Evolutionary conservation across 2,888 invertebrate genomes (phyloP).

Genomic region (Lamproptera curius): DNA sequence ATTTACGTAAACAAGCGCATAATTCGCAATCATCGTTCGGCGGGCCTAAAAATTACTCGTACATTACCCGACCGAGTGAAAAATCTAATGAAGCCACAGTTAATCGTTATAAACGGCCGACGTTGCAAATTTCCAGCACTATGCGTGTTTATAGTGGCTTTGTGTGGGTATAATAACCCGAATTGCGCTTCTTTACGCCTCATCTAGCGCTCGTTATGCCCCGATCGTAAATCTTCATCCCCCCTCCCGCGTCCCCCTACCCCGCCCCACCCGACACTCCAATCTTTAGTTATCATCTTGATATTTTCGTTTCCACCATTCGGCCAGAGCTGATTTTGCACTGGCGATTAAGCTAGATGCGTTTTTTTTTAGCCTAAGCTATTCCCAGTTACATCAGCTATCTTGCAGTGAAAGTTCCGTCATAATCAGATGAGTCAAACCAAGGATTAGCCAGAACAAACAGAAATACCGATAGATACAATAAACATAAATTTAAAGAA

Average conservation of each 20-base stretch:
- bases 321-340: slow-evolving; percentile 4
- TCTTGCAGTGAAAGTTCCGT: too few species aligned
- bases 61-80: too few species aligned
- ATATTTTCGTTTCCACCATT: slow-evolving; percentile 20
- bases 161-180: slow-evolving; percentile 68
- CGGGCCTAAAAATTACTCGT: too few species aligned
- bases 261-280: slow-evolving; percentile 47
- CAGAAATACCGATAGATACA: too few species aligned
- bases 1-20: too few species aligned
- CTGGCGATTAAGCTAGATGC: background rate
- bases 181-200: slow-evolving; percentile 76
- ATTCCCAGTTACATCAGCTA: too few species aligned
- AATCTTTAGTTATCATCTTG: slow-evolving; percentile 50
- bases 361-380: too few species aligned
- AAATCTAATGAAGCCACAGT: slow-evolving; percentile 13
- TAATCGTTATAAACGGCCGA: slow-evolving; percentile 2
- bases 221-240: slow-evolving; percentile 76
- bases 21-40: too few species aligned
- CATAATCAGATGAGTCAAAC: too few species aligned
- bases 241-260: slow-evolving; percentile 43
- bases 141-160: slow-evolving; percentile 24
- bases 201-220: slow-evolving; percentile 77
- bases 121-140: slow-evolving; percentile 20
- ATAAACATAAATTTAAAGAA: too few species aligned
- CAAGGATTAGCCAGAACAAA: too few species aligned